phyloP scores from a whole-genome alignment of 2,113 vertebrate species.

The Campylorhamphus procurvoides region DNA sequence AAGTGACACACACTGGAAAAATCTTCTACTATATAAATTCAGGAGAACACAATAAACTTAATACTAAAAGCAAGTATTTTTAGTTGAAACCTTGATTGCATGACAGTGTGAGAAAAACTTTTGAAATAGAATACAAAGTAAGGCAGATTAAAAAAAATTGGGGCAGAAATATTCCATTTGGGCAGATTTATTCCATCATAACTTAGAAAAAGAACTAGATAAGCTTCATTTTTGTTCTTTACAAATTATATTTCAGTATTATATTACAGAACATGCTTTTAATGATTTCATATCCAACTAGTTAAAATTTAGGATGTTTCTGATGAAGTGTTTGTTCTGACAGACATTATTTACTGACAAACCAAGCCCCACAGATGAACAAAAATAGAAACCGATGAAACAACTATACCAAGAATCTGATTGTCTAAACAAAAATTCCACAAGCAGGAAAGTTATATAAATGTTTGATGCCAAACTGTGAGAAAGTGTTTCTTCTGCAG shows the following conservation, averaged over 20 bases:
- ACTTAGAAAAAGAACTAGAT: neutral
- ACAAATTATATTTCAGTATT: neutral
- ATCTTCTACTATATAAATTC: neutral
- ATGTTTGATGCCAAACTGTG: constrained; percentile 52
- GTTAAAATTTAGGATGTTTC: neutral
- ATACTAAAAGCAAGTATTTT: neutral
- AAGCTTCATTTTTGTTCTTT: neutral
- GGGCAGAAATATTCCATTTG: neutral
- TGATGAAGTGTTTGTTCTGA: neutral
- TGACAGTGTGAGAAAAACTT: neutral
- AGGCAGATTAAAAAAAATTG: neutral
- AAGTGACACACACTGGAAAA: neutral
- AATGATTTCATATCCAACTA: neutral
- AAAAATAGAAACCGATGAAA: constrained; percentile 31
- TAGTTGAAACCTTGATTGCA: neutral
- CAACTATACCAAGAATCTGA: constrained; percentile 18
- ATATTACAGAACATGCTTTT: neutral
- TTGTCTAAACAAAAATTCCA: constrained; percentile 39
- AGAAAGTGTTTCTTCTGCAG: constrained; percentile 57
- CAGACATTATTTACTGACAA: constrained; percentile 3
- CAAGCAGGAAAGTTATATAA: constrained; percentile 23
- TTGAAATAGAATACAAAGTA: too few relatives aligned
- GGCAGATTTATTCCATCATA: neutral
- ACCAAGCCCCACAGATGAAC: neutral
- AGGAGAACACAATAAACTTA: neutral